Conservation (phyloP, 2,888 invertebrate genomes). For the Gari tellinella region DNA sequence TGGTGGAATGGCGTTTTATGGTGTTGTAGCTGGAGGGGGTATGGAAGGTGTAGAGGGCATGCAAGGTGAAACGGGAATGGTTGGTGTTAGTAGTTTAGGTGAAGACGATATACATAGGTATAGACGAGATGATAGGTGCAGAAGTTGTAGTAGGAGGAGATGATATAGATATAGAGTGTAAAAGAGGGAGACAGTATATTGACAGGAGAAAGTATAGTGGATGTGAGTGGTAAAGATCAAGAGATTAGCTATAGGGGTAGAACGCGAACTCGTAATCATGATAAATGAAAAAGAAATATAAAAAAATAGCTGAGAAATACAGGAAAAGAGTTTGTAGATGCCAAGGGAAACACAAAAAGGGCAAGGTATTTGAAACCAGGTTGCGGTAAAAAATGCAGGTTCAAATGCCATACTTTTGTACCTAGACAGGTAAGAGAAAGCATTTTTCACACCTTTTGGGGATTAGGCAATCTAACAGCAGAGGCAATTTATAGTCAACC, state of each 20-base stretch:
- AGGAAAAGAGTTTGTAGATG: constrained; percentile 3
- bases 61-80: too few relatives aligned
- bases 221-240: neutral
- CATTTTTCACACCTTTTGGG: constrained; percentile 25
- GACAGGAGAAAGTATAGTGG: too few relatives aligned
- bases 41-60: too few relatives aligned
- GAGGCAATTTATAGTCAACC: constrained; percentile 25
- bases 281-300: constrained; percentile 1
- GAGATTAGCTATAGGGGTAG: neutral
- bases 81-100: too few relatives aligned
- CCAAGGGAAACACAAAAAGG: neutral
- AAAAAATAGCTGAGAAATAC: constrained; percentile 1
- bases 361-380: constrained; percentile 2
- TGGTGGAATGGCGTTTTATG: too few relatives aligned
- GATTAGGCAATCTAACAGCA: constrained; percentile 16
- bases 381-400: constrained; percentile 7
- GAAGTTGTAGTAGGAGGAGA: too few relatives aligned
- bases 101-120: too few relatives aligned
- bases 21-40: too few relatives aligned
- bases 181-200: too few relatives aligned
- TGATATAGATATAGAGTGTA: too few relatives aligned
- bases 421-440: neutral
- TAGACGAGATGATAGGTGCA: too few relatives aligned
- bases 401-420: constrained; percentile 5
- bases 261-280: constrained; percentile 5